phyloP scores from a whole-genome alignment of 1,140 invertebrate species.

The Caenorhabditis briggsae region DNA sequence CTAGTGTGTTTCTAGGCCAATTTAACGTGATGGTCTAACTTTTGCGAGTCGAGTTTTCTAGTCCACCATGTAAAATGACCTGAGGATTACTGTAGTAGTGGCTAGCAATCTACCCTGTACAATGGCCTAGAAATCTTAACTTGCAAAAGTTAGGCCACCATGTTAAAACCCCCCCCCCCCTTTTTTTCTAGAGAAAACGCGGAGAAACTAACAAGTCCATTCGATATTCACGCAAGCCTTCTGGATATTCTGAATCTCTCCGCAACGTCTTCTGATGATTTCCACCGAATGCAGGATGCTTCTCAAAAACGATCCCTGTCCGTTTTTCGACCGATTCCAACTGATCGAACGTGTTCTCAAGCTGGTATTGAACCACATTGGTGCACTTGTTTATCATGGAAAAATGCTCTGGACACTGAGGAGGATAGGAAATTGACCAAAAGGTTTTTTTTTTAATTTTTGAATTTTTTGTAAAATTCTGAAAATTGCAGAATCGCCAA shows the following conservation, averaged over 20 bases:
- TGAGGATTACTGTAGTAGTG: too few relatives aligned
- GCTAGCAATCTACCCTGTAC: too few relatives aligned
- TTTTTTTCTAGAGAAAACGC: neutral
- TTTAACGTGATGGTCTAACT: too few relatives aligned
- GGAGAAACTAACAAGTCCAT: conserved; percentile 84
- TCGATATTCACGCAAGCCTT: conserved; percentile 82
- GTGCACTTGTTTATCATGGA: conserved; percentile 90
- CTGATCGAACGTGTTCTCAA: conserved; percentile 77
- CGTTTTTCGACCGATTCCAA: conserved; percentile 78
- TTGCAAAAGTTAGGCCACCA: too few relatives aligned
- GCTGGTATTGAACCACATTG: conserved; percentile 92
- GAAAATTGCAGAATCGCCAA: conserved; percentile 79
- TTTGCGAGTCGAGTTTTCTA: too few relatives aligned
- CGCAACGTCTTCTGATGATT: neutral
- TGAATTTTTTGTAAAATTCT: neutral
- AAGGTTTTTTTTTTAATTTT: neutral
- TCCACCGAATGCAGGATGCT: conserved; percentile 53
- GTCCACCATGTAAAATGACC: too few relatives aligned
- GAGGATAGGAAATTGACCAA: conserved; percentile 73
- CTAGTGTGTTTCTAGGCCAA: too few relatives aligned
- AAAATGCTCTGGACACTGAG: conserved; percentile 79
- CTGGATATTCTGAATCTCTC: conserved; percentile 74
- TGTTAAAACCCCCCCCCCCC: too few relatives aligned
- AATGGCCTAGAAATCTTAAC: too few relatives aligned
- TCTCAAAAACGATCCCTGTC: conserved; percentile 77